Evolutionary conservation across 2,888 invertebrate species (phyloP).

Genomic region (Hesperia comma): DNA sequence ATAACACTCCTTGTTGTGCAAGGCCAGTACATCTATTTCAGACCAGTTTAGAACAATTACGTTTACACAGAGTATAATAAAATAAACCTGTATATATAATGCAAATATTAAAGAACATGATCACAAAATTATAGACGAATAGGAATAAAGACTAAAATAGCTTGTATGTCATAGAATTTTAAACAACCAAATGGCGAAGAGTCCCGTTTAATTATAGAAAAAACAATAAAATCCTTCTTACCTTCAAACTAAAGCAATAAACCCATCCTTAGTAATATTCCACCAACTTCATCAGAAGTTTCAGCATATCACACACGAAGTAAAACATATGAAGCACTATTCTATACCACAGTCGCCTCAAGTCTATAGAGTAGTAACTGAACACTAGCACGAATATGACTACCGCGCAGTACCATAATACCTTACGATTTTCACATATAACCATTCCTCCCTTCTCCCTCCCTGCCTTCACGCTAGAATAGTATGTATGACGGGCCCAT

Average conservation of each 20-base stretch:
- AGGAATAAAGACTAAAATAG: too few relatives aligned
- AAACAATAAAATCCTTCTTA: conserved; percentile 20
- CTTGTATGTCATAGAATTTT: too few relatives aligned
- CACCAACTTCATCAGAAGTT: conserved; percentile 73
- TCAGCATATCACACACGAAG: conserved; percentile 70
- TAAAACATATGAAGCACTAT: conserved; percentile 71
- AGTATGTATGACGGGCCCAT: conserved; percentile 17
- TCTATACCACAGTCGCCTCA: conserved; percentile 73
- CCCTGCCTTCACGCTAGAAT: conserved; percentile 12
- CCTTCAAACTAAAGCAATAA: conserved; percentile 42
- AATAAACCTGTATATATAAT: not conserved
- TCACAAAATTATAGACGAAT: too few relatives aligned
- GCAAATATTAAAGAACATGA: not conserved
- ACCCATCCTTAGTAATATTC: conserved; percentile 68
- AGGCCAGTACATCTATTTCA: not conserved
- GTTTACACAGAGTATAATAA: not conserved
- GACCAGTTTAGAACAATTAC: not conserved
- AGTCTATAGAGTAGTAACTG: conserved; percentile 64
- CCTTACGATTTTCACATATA: conserved; percentile 64
- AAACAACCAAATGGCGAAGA: too few relatives aligned
- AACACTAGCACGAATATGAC: conserved; percentile 57
- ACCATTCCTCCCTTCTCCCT: conserved; percentile 67
- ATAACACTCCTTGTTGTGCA: not conserved
- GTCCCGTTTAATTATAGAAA: not conserved
- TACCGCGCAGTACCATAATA: conserved; percentile 61